Conservation (phyloP, 2,797 vertebrate species). For the Notolepis coatsorum region DNA sequence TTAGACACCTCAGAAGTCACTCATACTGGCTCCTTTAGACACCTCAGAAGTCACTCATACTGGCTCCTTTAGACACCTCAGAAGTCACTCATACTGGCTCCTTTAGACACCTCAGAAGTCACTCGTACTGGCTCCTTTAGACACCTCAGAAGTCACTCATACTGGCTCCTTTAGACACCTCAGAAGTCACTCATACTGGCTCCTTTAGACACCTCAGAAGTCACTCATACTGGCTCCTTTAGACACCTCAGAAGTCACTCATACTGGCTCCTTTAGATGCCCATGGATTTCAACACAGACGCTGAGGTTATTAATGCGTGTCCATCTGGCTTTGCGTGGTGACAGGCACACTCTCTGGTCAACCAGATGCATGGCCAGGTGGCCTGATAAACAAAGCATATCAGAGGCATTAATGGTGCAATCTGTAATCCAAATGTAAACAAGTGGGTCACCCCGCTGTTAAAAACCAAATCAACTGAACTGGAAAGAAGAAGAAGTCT, state of each 20-base stretch:
- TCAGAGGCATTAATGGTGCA: constrained; percentile 55
- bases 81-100: background rate
- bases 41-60: no score
- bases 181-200: background rate
- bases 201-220: constrained; percentile 22
- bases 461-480: no score
- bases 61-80: constrained; percentile 15
- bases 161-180: constrained; percentile 14
- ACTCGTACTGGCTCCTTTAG: background rate
- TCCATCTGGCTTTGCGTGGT: constrained; percentile 71
- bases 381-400: constrained; percentile 72
- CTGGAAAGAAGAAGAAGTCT: no score
- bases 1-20: no score
- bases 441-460: background rate
- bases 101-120: constrained; percentile 26
- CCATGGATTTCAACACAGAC: constrained; percentile 49
- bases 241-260: constrained; percentile 20
- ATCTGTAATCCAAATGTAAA: no score
- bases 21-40: background rate
- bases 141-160: no score
- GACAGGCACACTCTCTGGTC: constrained; percentile 54
- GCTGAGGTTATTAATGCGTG: constrained; percentile 64
- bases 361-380: constrained; percentile 77
- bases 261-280: constrained; percentile 8
- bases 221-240: background rate